Conservation (phyloP, 2,113 vertebrate genomes). For the Phyllostomus hastatus region DNA sequence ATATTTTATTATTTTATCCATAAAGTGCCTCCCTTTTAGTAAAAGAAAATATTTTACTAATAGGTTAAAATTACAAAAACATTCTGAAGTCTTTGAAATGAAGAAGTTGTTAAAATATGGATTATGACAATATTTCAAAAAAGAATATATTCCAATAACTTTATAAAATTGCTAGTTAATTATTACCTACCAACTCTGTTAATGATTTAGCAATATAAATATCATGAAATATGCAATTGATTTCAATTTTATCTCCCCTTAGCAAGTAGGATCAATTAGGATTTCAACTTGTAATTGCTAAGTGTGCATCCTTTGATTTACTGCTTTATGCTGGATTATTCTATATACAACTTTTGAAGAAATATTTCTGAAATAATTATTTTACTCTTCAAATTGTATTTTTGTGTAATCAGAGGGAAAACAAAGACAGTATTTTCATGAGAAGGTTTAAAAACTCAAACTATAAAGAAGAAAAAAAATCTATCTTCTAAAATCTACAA, state of each 20-base stretch:
- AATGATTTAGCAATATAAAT: conserved; percentile 57
- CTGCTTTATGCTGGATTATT: background rate
- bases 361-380: conserved; percentile 25
- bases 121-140: conserved; percentile 27
- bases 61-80: background rate
- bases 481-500: background rate
- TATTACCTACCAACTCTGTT: conserved; percentile 53
- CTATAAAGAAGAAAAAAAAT: background rate
- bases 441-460: background rate
- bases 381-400: conserved; percentile 1
- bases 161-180: conserved; percentile 50
- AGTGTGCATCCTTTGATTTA: background rate
- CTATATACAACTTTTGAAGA: background rate
- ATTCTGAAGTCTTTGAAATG: conserved; percentile 11
- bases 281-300: conserved; percentile 32
- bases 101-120: background rate
- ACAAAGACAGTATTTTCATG: background rate
- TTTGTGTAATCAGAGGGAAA: background rate
- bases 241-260: conserved; percentile 65
- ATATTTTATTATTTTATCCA: background rate
- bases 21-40: background rate
- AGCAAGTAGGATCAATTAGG: conserved; percentile 46
- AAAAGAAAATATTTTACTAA: background rate
- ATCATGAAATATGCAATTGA: conserved; percentile 58
- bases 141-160: background rate